These are phyloP conservation scores for Pilophorus perplexus DNA, from an alignment of 2,888 invertebrate species.

Conservation along the genomic window DNA sequence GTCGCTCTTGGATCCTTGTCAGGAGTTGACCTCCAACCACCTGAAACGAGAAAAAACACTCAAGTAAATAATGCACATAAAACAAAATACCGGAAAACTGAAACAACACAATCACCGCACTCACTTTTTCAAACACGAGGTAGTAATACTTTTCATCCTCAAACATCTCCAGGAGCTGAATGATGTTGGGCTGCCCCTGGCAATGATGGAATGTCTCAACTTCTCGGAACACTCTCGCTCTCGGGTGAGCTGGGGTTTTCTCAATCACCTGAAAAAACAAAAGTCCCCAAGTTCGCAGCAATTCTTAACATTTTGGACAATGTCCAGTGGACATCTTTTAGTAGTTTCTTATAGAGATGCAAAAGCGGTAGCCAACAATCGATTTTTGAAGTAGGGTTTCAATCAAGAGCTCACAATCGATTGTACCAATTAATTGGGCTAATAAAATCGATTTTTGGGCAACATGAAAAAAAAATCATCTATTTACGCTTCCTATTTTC, in stretches of 20 bases:
- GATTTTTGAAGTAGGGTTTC: too few species aligned
- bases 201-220: constrained; percentile 99
- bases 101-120: too few species aligned
- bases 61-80: not conserved
- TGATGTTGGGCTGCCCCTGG: constrained; percentile 94
- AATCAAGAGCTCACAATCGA: too few species aligned
- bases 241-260: constrained; percentile 90
- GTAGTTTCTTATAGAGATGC: too few species aligned
- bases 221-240: constrained; percentile 93
- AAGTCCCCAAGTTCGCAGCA: too few species aligned
- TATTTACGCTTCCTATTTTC: too few species aligned
- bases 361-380: too few species aligned
- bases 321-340: too few species aligned
- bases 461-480: too few species aligned
- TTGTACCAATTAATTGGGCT: too few species aligned
- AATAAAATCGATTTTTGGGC: too few species aligned
- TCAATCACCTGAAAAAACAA: constrained; percentile 67
- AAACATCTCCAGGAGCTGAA: constrained; percentile 95
- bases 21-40: constrained; percentile 81
- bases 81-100: not conserved
- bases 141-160: constrained; percentile 96
- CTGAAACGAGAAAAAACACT: not conserved
- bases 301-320: too few species aligned
- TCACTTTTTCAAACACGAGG: constrained; percentile 80
- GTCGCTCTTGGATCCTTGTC: constrained; percentile 87